These are phyloP conservation scores for Archaeoteleia sp. DNA, from an alignment of 2,888 invertebrate species.

Conservation along the genomic window DNA sequence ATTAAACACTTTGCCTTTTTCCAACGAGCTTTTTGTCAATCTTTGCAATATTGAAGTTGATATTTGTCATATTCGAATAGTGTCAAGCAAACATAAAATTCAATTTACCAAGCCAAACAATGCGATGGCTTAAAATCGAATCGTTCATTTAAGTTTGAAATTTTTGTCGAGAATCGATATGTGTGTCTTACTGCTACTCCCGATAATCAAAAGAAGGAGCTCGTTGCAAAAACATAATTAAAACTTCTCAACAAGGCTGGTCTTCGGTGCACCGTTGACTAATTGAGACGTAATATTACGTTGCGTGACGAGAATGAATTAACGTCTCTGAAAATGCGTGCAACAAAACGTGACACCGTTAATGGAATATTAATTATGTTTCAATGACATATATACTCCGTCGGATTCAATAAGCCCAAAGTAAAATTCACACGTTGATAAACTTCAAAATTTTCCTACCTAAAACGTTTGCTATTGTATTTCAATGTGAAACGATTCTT, in stretches of 20 bases:
- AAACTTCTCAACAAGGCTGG: conserved; percentile 49
- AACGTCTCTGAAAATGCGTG: conserved; percentile 54
- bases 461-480: no score
- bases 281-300: conserved; percentile 56
- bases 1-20: no score
- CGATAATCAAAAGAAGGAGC: conserved; percentile 50
- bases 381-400: conserved; percentile 39
- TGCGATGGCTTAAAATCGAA: conserved; percentile 14
- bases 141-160: conserved; percentile 27
- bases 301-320: conserved; percentile 57
- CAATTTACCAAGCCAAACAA: conserved; percentile 24
- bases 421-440: neutral
- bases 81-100: no score
- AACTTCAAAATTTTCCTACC: conserved; percentile 16
- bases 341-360: conserved; percentile 44
- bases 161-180: conserved; percentile 42
- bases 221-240: conserved; percentile 48
- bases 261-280: conserved; percentile 49
- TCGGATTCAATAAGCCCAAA: conserved; percentile 21
- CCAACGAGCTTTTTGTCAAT: no score
- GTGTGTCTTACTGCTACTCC: conserved; percentile 46
- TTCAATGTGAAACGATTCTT: neutral
- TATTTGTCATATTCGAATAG: no score
- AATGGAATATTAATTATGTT: conserved; percentile 53
- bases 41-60: no score